A percentile compares a stretch with the other conserved stretches of the same genome.
These are phyloP conservation scores for Amiota mariae DNA, from an alignment of 2,888 invertebrate genomes.

Conservation along the genomic window DNA sequence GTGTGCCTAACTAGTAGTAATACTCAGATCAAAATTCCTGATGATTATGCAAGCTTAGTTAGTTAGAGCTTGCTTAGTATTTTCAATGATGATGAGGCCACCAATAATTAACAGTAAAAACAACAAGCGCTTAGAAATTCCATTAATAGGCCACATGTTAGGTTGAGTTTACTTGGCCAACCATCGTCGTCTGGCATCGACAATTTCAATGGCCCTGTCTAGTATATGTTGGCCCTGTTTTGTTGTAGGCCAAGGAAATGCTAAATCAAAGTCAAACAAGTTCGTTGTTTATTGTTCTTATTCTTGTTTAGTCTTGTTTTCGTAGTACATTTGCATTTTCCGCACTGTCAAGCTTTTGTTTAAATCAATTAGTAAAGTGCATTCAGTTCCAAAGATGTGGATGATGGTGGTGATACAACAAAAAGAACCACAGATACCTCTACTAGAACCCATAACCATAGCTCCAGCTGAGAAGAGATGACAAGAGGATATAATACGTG, in stretches of 20 bases:
- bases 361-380: constrained; percentile 64
- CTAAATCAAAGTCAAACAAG: constrained; percentile 33
- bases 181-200: constrained; percentile 40
- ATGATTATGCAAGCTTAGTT: too few species aligned
- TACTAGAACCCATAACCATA: neutral
- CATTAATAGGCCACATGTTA: constrained; percentile 1
- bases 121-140: neutral
- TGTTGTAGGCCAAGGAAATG: constrained; percentile 53
- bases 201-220: too few species aligned
- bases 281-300: neutral
- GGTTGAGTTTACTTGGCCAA: too few species aligned
- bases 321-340: constrained; percentile 2
- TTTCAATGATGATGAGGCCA: neutral
- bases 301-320: constrained; percentile 17
- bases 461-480: too few species aligned
- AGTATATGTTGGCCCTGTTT: too few species aligned
- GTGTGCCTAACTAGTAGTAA: too few species aligned
- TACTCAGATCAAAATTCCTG: too few species aligned
- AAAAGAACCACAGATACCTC: neutral
- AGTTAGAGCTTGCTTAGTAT: too few species aligned
- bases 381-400: constrained; percentile 58
- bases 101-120: constrained; percentile 7
- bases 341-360: constrained; percentile 34
- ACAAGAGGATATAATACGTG: too few species aligned
- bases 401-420: neutral